Conservation (phyloP, 2,888 invertebrate species). For the Siphlonurus alternatus region DNA sequence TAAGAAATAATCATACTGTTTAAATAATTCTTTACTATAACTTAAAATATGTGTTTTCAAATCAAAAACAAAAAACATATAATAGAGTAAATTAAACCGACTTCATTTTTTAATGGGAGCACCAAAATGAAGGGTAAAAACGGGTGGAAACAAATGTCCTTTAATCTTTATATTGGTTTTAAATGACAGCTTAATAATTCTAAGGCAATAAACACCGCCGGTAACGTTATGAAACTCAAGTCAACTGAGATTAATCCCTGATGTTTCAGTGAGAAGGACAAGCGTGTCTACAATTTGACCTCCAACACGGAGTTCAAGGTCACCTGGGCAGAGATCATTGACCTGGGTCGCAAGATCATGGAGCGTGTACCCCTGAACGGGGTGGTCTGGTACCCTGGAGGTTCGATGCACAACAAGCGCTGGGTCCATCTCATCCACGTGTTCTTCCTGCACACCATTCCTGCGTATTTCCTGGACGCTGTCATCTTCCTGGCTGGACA, state of each 20-base stretch:
- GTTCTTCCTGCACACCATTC: constrained; percentile 76
- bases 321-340: constrained; percentile 80
- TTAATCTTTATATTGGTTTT: no score
- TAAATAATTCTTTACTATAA: no score
- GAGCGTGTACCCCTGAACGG: constrained; percentile 73
- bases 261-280: constrained; percentile 16
- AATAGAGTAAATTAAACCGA: no score
- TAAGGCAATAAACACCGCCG: constrained; percentile 32
- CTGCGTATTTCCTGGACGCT: constrained; percentile 70
- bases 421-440: constrained; percentile 65
- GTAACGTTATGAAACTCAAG: no score
- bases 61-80: no score
- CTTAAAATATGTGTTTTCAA: no score
- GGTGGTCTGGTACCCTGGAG: constrained; percentile 71
- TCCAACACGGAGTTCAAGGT: constrained; percentile 62
- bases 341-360: constrained; percentile 58
- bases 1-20: no score
- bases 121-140: no score
- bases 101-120: no score
- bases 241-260: no score
- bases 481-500: constrained; percentile 63
- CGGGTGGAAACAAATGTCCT: no score
- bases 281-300: constrained; percentile 53
- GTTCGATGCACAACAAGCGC: constrained; percentile 67
- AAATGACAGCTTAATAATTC: not conserved